These are phyloP conservation scores for Threskiornis aethiopicus DNA, from an alignment of 2,797 vertebrate genomes.

Conservation along the genomic window DNA sequence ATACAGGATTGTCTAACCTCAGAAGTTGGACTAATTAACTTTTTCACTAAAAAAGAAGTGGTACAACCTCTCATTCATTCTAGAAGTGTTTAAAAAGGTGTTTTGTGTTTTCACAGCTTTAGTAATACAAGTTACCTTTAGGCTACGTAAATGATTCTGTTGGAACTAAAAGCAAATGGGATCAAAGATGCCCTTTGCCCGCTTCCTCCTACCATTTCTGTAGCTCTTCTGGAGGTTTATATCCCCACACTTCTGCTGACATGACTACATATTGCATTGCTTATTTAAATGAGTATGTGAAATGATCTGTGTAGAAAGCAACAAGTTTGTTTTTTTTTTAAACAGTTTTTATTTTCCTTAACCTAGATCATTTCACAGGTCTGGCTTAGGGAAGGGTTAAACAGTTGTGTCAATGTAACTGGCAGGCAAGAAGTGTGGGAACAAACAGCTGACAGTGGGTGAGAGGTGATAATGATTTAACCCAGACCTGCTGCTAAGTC, in stretches of 20 bases:
- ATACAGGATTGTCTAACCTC: background rate
- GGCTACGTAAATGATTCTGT: background rate
- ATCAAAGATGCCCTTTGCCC: background rate
- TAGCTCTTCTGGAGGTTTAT: background rate
- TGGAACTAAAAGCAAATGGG: background rate
- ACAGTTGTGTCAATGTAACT: background rate
- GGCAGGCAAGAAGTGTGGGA: background rate
- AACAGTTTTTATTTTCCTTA: background rate
- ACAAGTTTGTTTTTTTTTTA: background rate
- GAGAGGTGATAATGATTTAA: background rate
- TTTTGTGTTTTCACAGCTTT: background rate
- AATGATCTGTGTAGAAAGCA: background rate
- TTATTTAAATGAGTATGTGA: background rate
- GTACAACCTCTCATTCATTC: background rate
- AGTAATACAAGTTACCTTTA: background rate
- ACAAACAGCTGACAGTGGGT: background rate
- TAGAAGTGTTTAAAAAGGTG: background rate
- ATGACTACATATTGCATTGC: background rate
- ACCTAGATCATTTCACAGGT: background rate
- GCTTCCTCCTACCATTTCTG: background rate
- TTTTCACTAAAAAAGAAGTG: background rate
- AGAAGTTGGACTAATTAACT: background rate
- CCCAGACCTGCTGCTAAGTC: background rate
- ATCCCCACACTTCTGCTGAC: background rate
- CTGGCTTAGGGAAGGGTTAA: background rate